Evolutionary conservation across 2,888 invertebrate species (phyloP).

Genomic region (Ennomos erosarius): DNA sequence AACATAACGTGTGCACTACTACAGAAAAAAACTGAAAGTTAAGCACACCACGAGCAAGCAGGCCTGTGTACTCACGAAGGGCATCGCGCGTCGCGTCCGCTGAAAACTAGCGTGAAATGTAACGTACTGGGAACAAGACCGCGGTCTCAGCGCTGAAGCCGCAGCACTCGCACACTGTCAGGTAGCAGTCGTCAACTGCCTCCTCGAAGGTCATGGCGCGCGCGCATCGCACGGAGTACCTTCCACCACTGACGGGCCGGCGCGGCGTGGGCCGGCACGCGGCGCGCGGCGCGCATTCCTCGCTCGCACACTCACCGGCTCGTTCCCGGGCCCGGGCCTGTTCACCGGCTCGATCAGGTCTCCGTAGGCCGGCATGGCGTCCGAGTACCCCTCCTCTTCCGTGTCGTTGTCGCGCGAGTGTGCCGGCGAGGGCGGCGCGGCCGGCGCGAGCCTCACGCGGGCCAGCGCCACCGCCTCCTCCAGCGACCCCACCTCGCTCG

Average conservation of each 20-base stretch:
- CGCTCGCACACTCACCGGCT: constrained; percentile 65
- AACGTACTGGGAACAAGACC: constrained; percentile 81
- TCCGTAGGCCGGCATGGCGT: constrained; percentile 82
- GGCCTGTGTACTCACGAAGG: constrained; percentile 79
- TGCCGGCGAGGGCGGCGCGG: constrained; percentile 67
- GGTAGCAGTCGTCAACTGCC: constrained; percentile 77
- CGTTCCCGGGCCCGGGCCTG: constrained; percentile 61
- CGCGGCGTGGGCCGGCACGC: constrained; percentile 36
- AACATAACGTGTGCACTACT: constrained; percentile 53
- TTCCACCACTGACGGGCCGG: constrained; percentile 61
- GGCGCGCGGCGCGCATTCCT: constrained; percentile 41
- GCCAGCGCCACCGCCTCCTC: constrained; percentile 82
- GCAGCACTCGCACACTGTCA: constrained; percentile 83
- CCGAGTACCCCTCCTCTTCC: constrained; percentile 77
- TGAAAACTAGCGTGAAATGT: constrained; percentile 78
- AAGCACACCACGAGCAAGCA: constrained; percentile 65
- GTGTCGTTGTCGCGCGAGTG: constrained; percentile 74
- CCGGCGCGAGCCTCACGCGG: constrained; percentile 75
- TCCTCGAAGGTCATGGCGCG: constrained; percentile 84
- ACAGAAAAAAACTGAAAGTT: constrained; percentile 44
- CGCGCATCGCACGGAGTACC: constrained; percentile 76
- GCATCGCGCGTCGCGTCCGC: constrained; percentile 71
- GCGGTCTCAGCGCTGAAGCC: constrained; percentile 83
- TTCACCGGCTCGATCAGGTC: constrained; percentile 79
- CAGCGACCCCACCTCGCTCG: constrained; percentile 76